Percentiles rank a stretch among this genome's conserved stretches.
phyloP scores from a whole-genome alignment of 2,113 vertebrate species.

The Oplegnathus fasciatus region DNA sequence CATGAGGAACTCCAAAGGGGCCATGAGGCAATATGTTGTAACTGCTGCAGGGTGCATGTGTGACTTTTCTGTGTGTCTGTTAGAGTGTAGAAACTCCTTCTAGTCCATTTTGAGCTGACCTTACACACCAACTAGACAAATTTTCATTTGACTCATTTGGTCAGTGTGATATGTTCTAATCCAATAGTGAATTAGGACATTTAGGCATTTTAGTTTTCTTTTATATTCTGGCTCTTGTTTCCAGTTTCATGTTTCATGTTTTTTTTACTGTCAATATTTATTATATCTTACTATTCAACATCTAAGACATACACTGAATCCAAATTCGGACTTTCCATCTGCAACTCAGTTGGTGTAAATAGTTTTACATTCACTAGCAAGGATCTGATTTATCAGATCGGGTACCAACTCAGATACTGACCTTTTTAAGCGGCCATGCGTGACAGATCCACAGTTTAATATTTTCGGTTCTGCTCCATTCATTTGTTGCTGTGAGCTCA shows the following conservation, averaged over 20 bases:
- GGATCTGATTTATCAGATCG: neutral
- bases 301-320: neutral
- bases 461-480: neutral
- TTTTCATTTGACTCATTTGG: neutral
- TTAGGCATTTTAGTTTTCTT: neutral
- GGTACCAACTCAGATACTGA: neutral
- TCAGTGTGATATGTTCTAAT: neutral
- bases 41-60: slow-evolving; percentile 30
- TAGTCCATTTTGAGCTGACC: neutral
- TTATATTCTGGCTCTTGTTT: neutral
- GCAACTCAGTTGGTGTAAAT: neutral
- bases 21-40: slow-evolving; percentile 76
- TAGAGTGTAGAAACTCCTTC: neutral
- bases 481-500: neutral
- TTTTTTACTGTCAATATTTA: neutral
- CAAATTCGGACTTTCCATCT: neutral
- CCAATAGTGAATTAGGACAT: neutral
- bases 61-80: slow-evolving; percentile 20
- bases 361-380: neutral
- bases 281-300: neutral
- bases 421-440: neutral
- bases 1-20: slow-evolving; percentile 61
- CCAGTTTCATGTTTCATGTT: too few species aligned
- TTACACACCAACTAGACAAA: neutral
- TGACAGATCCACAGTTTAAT: neutral